Evolutionary conservation across 2,888 invertebrate genomes (phyloP), one percentile per base, ranked within the genome.

Genomic region (Punctoribates punctum): DNA sequence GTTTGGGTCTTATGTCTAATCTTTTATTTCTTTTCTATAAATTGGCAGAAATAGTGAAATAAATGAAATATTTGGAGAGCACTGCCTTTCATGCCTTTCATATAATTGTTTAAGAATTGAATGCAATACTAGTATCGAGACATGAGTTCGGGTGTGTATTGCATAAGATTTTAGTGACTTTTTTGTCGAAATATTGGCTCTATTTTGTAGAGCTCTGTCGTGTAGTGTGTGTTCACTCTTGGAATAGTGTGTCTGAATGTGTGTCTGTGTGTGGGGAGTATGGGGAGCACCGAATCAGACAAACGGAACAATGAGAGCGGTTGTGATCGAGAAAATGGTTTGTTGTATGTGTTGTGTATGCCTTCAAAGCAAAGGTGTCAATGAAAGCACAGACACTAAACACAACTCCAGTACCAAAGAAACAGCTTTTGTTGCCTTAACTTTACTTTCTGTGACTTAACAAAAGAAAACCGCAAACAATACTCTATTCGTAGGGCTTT

Each of bases 351-450:
- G 29, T 62, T 70, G 20, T 38, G 29, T 70, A 34, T 70, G 42
- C 20, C 13, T 42, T 46, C 23, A 42, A 34, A 42, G 42, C 42
- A 70, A 65, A 70, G 70, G 70, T 70, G 70, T 70, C 70, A 70
- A 70, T 70, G 70, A 70, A 70, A 70, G 70, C 42, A 70, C 62
- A 17, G 13, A 60, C 29, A 60, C 60, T 20, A 27, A 34, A 13
- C 15, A 70, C 38, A 38, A 42, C 20, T 70, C 42, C 42, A 23
- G 46, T 70, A 42, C 13, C 42, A 70, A 42, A 70, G 23, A 70
- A 70, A 20, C n/a, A 23, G 70, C 70, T 70, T 70, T 70, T 70
- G 70, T 70, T 70, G 70, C 11, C n/a, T 70, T 70, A 70, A 70
- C 70, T 70, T 70, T 70, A 70, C 70, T 70, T 70, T 70, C 70